These are phyloP conservation scores for Chymomyza caudatula DNA, from an alignment of 2,888 invertebrate genomes.

Conservation along the genomic window DNA sequence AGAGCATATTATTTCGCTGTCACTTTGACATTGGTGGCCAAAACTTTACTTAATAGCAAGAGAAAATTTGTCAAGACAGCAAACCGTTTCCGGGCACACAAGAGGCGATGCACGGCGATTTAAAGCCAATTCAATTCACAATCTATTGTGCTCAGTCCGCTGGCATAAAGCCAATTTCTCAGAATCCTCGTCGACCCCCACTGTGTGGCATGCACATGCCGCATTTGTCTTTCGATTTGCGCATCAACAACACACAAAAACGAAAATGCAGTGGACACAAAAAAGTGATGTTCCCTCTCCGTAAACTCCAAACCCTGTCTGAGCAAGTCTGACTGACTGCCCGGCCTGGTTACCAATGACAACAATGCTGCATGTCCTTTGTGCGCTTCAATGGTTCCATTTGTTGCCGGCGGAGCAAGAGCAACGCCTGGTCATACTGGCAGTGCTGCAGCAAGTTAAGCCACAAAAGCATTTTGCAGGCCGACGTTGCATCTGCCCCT, in stretches of 20 bases:
- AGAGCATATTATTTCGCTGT: too few relatives aligned
- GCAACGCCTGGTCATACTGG: not conserved
- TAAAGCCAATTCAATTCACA: conserved; percentile 23
- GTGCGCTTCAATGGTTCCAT: conserved; percentile 41
- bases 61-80: not conserved
- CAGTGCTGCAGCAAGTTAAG: conserved; percentile 36
- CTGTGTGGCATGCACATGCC: conserved; percentile 5
- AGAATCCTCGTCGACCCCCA: not conserved
- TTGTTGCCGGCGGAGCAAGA: conserved; percentile 3
- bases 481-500: not conserved
- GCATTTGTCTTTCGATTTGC: conserved; percentile 47
- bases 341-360: not conserved
- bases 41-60: too few relatives aligned
- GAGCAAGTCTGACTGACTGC: not conserved
- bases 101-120: not conserved
- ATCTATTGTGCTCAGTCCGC: conserved; percentile 26
- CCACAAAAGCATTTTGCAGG: conserved; percentile 41
- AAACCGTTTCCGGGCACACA: not conserved
- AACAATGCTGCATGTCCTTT: conserved; percentile 39
- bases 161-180: conserved; percentile 22
- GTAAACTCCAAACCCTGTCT: not conserved
- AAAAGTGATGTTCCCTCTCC: not conserved
- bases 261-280: not conserved
- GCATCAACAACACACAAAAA: conserved; percentile 14
- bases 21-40: too few relatives aligned